Conservation (phyloP, 2,797 vertebrate genomes). For the Chlorospingus flavigularis region DNA sequence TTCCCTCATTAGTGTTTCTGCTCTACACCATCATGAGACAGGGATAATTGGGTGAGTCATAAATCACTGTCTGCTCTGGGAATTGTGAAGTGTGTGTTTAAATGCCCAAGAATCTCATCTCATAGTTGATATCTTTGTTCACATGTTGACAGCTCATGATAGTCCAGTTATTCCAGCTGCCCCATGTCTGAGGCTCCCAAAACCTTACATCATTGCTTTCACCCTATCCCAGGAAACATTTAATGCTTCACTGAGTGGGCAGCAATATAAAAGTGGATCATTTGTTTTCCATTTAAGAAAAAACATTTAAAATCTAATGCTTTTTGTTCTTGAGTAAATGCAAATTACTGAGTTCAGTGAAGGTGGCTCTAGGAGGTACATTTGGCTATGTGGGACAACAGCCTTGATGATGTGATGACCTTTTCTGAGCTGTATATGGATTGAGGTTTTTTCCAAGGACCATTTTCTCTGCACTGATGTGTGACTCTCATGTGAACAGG, state of each 20-base stretch:
- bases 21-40: background rate
- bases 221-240: background rate
- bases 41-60: background rate
- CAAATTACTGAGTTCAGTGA: background rate
- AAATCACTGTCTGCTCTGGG: background rate
- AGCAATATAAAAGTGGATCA: background rate
- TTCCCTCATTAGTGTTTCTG: background rate
- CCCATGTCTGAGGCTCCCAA: background rate
- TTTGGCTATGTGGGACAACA: background rate
- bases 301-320: background rate
- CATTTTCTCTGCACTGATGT: background rate
- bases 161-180: background rate
- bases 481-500: rapidly evolving
- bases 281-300: background rate
- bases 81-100: background rate
- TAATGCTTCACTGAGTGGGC: background rate
- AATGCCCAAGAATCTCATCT: background rate
- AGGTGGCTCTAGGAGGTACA: background rate
- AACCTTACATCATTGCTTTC: background rate
- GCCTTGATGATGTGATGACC: background rate
- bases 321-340: background rate
- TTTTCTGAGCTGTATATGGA: background rate
- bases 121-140: conserved; percentile 22
- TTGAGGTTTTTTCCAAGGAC: background rate
- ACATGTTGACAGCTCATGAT: background rate